Evolutionary conservation across 2,113 vertebrate genomes (phyloP), one percentile per base, ranked within the genome.

Genomic region (Oncorhynchus nerka): DNA sequence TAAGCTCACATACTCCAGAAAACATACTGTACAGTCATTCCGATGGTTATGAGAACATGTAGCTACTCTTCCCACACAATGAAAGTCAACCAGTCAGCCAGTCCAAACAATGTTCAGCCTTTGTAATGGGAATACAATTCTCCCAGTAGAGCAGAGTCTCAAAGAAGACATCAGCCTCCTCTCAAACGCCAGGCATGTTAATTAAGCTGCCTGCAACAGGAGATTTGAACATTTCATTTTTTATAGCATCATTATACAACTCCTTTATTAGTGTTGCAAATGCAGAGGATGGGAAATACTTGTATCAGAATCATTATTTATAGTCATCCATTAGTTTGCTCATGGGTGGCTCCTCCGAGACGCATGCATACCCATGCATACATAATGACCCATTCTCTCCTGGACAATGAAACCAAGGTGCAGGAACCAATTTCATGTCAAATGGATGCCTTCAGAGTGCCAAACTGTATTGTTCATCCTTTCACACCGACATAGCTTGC

Each of bases 361-460:
- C 13, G 26, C 22, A 51, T 30, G 16, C 62, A 75, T 15, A 74
- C 28, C 32, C 70, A 76, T 65, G 32, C 30, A 61, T 75, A 78
- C 74, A 81, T 61, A 76, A 73, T 72, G 39, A 64, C 65, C 20
- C 70, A 80, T 67, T 67, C 80, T 83, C 77, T 83, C 71, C 73
- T 66, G 75, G 78, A 86, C 88, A 90, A 77, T 79, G 30, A 74
- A 76, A 20, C 71, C 28, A 73, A 62, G 70, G 70, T 28, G n/a
- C 51, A 68, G 32, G 32, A 88, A 77, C 34, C 73, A 76, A 79
- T 85, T 82, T 79, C 39, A 64, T 32, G 75, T 76, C 77, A 84
- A 85, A 84, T 71, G 28, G 68, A 81, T 51, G 22, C 64, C 62
- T 70, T 80, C 59, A 0, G 68, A 67, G 77, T 26, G 20, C 28